phyloP scores from a whole-genome alignment of 2,888 invertebrate genomes.

The Caenorhabditis japonica region DNA sequence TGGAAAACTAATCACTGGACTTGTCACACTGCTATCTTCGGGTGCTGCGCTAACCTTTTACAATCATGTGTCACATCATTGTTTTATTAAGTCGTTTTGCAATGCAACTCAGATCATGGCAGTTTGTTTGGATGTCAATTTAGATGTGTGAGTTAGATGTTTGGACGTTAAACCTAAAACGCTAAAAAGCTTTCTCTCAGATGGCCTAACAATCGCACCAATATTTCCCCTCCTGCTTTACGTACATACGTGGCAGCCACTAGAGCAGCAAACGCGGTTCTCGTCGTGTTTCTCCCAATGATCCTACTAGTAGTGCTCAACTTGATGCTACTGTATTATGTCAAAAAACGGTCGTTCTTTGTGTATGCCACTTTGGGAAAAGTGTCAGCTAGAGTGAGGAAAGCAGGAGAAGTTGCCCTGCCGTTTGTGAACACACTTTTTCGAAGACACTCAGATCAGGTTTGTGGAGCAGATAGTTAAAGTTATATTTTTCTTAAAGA shows the following conservation, averaged over 20 bases:
- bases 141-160: conserved; percentile 59
- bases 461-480: no score
- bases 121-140: conserved; percentile 64
- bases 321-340: conserved; percentile 61
- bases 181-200: no score
- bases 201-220: conserved; percentile 72
- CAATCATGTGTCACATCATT: conserved; percentile 69
- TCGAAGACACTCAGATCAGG: conserved; percentile 63
- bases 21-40: conserved; percentile 42
- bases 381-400: conserved; percentile 54
- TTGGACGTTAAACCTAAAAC: not conserved
- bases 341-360: conserved; percentile 61
- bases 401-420: conserved; percentile 54
- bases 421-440: conserved; percentile 60
- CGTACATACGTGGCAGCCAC: conserved; percentile 65
- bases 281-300: conserved; percentile 69
- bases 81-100: conserved; percentile 68
- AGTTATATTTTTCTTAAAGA: no score
- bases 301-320: conserved; percentile 63
- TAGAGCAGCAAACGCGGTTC: conserved; percentile 66
- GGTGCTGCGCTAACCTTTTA: conserved; percentile 70
- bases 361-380: conserved; percentile 60
- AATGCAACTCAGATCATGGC: conserved; percentile 68
- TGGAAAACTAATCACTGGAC: conserved; percentile 44
- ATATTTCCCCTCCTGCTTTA: conserved; percentile 60